Percentiles rank a stretch among this genome's conserved stretches.
These are phyloP conservation scores for Pygocentrus nattereri DNA, from an alignment of 2,797 vertebrate genomes.

Conservation along the genomic window DNA sequence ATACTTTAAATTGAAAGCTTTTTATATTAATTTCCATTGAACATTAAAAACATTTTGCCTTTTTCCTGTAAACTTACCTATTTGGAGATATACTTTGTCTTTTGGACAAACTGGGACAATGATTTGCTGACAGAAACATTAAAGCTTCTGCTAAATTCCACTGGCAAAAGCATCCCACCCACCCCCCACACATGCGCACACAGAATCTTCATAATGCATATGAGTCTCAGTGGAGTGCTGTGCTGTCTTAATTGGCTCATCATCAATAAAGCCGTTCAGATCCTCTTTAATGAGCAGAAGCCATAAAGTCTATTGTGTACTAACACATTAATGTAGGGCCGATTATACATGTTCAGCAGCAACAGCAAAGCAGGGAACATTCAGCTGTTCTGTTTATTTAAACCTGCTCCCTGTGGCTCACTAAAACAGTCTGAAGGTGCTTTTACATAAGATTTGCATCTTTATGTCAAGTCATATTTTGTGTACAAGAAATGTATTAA, in stretches of 20 bases:
- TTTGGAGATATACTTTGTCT: too few relatives aligned
- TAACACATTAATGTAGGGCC: background rate
- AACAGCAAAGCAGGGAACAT: background rate
- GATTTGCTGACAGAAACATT: too few relatives aligned
- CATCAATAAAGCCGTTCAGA: slow-evolving; percentile 80
- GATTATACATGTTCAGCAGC: background rate
- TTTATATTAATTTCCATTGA: too few relatives aligned
- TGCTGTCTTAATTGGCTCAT: slow-evolving; percentile 79
- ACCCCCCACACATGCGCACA: too few relatives aligned
- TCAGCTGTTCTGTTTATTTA: slow-evolving; percentile 1
- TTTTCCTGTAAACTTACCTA: too few relatives aligned
- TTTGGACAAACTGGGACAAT: too few relatives aligned
- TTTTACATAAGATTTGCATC: background rate
- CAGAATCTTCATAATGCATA: slow-evolving; percentile 1
- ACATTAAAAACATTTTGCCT: too few relatives aligned
- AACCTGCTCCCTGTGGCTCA: background rate
- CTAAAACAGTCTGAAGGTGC: background rate
- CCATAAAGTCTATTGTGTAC: slow-evolving; percentile 31
- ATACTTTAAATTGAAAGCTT: too few relatives aligned
- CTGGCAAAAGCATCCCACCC: too few relatives aligned
- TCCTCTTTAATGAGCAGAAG: slow-evolving; percentile 70
- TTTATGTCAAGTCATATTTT: too few relatives aligned
- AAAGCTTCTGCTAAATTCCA: too few relatives aligned
- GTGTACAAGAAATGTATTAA: too few relatives aligned
- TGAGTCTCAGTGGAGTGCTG: slow-evolving; percentile 56